phyloP scores from a whole-genome alignment of 2,888 invertebrate species.

The Apotomis turbidana region DNA sequence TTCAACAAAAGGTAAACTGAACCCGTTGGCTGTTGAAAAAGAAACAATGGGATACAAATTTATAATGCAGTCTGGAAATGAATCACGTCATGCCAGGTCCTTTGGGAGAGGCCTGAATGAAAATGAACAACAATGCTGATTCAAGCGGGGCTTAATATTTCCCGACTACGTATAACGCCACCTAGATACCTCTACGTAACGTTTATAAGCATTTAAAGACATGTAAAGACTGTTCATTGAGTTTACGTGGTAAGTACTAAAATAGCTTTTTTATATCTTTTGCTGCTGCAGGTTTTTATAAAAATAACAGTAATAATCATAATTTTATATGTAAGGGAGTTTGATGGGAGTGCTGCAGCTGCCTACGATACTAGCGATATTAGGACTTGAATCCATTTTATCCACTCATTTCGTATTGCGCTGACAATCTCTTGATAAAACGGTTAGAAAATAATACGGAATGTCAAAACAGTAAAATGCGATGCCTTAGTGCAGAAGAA shows the following conservation, averaged over 20 bases:
- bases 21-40: constrained; percentile 72
- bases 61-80: constrained; percentile 79
- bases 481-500: no score
- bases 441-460: no score
- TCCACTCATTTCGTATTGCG: no score
- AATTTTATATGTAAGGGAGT: no score
- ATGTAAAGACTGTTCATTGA: constrained; percentile 13
- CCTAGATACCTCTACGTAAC: constrained; percentile 24
- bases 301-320: no score
- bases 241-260: neutral
- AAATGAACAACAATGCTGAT: constrained; percentile 74
- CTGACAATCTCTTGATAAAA: no score
- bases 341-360: no score
- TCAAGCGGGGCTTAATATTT: constrained; percentile 54
- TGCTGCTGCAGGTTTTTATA: no score
- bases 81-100: constrained; percentile 74
- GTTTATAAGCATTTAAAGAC: neutral
- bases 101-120: constrained; percentile 68
- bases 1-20: constrained; percentile 73
- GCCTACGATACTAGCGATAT: no score
- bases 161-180: constrained; percentile 30
- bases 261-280: no score
- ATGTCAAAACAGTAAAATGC: no score
- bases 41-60: constrained; percentile 79
- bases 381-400: no score